Percentiles rank a stretch among this genome's conserved stretches.
Evolutionary conservation across 2,797 vertebrate genomes (phyloP).

Genomic region (Sebastes umbrosus): DNA sequence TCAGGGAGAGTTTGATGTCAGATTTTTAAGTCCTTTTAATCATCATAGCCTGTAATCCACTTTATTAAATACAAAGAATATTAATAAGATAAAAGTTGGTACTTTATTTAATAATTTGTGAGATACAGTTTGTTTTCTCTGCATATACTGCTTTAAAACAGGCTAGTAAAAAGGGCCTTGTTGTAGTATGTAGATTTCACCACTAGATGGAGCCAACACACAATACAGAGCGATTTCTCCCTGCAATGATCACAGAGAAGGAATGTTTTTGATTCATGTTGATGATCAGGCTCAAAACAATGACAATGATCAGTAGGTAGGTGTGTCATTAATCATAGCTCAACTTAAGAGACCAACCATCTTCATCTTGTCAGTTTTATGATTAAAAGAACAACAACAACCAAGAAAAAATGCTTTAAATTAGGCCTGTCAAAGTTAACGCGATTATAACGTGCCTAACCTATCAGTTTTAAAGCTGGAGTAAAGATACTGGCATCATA

Average conservation of each 20-base stretch:
- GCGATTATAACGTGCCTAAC: no score
- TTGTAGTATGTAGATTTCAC: not conserved
- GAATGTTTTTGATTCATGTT: not conserved
- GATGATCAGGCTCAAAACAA: not conserved
- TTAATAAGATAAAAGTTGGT: not conserved
- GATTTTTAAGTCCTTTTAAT: not conserved
- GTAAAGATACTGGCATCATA: no score
- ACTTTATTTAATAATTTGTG: not conserved
- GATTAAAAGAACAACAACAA: not conserved
- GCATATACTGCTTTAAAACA: not conserved
- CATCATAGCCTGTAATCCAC: not conserved
- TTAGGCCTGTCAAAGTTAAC: no score
- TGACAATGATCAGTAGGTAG: not conserved
- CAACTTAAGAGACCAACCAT: not conserved
- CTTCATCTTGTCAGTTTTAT: not conserved
- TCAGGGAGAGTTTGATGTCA: not conserved
- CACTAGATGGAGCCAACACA: slow-evolving; percentile 46
- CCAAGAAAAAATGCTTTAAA: not conserved
- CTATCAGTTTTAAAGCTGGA: no score
- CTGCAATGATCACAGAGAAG: not conserved
- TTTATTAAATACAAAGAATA: not conserved
- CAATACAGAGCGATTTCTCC: not conserved
- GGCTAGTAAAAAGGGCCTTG: not conserved
- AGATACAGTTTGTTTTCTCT: not conserved
- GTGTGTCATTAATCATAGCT: not conserved